Base-by-base conservation (phyloP, 2,797 vertebrate genomes). In the Capromys pilorides region DNA sequence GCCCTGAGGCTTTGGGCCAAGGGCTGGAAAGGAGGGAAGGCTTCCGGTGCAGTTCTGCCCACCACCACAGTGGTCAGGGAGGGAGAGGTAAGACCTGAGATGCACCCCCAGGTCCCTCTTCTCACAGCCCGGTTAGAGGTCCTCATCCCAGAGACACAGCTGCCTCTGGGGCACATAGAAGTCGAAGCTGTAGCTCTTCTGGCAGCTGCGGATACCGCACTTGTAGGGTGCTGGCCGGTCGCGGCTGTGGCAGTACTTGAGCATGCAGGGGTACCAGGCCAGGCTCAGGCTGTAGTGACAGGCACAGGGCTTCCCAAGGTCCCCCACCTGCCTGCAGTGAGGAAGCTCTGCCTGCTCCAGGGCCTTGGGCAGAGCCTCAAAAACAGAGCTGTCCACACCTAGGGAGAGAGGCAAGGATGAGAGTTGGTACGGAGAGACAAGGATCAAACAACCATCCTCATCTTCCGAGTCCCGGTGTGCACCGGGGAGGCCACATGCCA, bases 191-290 rank as follows among this genome's bases (percentile, higher is more conserved):
- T 99, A 99, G 97, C 98, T 99, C 97, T 99, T 99, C 98, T 99
- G 99, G 98, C 99, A 99, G 98, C 99, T 99, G 97, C 99, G 99
- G 97, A 99, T 99, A 97, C 99, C 99, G 0, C 99, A 99, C 95
- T 99, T 99, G 98, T 99, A 99, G 41, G 99, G 99, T 0, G 98
- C 98, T 1, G 98, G 98, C 94, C 98, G 99, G 22, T 99, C 99
- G 0, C 99, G 98, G 94, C 98, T 99, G 96, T 98, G 98, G 98
- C 99, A 99, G 98, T 99, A 99, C 96, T 99, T 99, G 36, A 99
- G 98, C 98, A 99, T 98, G 98, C 99, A 99, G 0, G 99, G 99
- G 97, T 99, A 99, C 99, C 99, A 99, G 98, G 99, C 99, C 94
- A 99, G 98, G 91, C 99, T 99, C 93, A 99, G 98, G 0, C 98